These are phyloP conservation scores for Platyrinchus mystaceus DNA, from an alignment of 2,797 vertebrate species.

Conservation along the genomic window DNA sequence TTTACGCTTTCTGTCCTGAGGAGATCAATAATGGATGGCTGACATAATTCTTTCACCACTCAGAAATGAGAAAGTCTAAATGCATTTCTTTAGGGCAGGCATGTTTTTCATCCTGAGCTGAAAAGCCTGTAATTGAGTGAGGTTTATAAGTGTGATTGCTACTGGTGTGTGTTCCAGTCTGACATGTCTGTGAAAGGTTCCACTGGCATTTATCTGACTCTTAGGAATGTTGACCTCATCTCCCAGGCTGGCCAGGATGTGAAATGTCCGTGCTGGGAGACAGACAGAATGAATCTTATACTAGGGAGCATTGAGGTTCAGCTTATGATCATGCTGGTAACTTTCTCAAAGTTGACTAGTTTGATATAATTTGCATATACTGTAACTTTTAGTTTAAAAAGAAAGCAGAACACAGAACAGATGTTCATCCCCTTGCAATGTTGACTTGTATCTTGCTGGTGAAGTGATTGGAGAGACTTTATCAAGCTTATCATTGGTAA, in stretches of 20 bases:
- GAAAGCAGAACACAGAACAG: not conserved
- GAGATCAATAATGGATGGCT: conserved; percentile 66
- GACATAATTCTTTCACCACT: conserved; percentile 34
- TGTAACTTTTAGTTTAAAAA: not conserved
- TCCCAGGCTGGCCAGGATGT: not conserved
- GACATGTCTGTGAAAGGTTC: conserved; percentile 53
- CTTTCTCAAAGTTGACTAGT: not conserved
- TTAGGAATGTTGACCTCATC: conserved; percentile 61
- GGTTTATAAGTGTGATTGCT: conserved; percentile 69
- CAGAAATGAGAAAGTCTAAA: conserved; percentile 64
- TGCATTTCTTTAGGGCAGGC: conserved; percentile 63
- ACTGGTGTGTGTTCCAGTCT: conserved; percentile 33
- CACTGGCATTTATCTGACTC: conserved; percentile 60
- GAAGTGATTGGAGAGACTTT: not conserved
- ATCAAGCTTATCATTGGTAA: not conserved
- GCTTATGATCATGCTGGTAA: not conserved
- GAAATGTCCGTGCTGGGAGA: conserved; percentile 43
- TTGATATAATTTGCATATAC: not conserved
- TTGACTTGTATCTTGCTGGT: not conserved
- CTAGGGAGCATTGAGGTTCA: not conserved
- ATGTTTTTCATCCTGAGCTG: conserved; percentile 65
- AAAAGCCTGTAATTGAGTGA: conserved; percentile 64
- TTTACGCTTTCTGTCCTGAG: conserved; percentile 38
- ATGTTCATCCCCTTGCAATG: not conserved
- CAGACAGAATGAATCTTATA: not conserved